phyloP scores from a whole-genome alignment of 2,797 vertebrate species.

The Paedocypris micromegethes region DNA sequence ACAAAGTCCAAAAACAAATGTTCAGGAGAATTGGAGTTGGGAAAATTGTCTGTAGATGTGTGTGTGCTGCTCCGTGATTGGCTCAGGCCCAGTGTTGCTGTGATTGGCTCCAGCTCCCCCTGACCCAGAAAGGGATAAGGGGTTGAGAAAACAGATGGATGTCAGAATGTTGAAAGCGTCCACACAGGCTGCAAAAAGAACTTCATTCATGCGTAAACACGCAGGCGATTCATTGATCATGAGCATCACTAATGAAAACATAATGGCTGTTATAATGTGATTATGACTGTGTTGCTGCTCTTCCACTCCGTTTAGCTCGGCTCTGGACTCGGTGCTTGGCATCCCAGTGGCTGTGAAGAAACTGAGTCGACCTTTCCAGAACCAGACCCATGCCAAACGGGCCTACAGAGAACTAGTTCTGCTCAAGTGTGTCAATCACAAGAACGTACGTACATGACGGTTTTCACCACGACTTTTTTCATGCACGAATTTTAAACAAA shows the following conservation, averaged over 20 bases:
- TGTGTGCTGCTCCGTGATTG: too few relatives aligned
- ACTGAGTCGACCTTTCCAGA: conserved; percentile 94
- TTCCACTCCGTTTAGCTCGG: conserved; percentile 72
- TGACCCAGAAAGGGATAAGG: too few relatives aligned
- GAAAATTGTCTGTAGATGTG: too few relatives aligned
- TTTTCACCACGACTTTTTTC: too few relatives aligned
- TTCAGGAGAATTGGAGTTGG: too few relatives aligned
- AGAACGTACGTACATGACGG: conserved; percentile 77
- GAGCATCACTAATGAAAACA: background rate
- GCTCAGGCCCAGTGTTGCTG: too few relatives aligned
- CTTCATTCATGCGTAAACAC: conserved; percentile 3
- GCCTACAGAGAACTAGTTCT: conserved; percentile 96
- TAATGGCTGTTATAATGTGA: background rate
- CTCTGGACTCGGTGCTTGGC: conserved; percentile 85
- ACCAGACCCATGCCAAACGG: conserved; percentile 93
- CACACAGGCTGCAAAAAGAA: background rate
- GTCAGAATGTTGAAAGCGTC: too few relatives aligned
- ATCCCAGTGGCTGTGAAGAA: conserved; percentile 96
- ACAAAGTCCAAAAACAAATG: too few relatives aligned
- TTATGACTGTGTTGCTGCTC: conserved; percentile 2
- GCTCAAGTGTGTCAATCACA: conserved; percentile 97
- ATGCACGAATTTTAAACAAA: too few relatives aligned
- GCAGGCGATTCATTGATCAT: background rate
- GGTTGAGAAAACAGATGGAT: too few relatives aligned
- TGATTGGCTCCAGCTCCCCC: too few relatives aligned